Evolutionary conservation across 2,113 vertebrate genomes (phyloP).

Genomic region (Hydrolagus affinis): DNA sequence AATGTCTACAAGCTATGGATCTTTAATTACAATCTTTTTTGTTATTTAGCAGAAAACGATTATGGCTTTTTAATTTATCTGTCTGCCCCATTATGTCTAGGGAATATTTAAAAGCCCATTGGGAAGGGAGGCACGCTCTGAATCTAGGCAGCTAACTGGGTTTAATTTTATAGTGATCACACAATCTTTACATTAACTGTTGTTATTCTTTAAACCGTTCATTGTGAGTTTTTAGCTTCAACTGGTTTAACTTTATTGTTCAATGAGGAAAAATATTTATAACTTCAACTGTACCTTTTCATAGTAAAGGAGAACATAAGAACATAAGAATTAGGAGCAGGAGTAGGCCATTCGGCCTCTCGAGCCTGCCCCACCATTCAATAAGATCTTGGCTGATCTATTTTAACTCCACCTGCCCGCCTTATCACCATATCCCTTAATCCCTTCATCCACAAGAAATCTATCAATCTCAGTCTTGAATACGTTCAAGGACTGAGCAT

Average conservation of each 20-base stretch:
- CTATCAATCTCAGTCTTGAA: no score
- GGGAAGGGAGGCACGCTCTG: not conserved
- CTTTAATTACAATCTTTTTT: slow-evolving; percentile 18
- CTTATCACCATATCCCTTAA: no score
- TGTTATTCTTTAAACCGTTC: not conserved
- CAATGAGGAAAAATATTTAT: not conserved
- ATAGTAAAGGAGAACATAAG: not conserved
- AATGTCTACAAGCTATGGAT: not conserved
- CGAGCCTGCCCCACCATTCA: no score
- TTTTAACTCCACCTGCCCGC: no score
- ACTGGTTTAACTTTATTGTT: not conserved
- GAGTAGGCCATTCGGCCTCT: no score
- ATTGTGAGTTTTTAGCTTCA: not conserved
- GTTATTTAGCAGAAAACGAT: slow-evolving; percentile 11
- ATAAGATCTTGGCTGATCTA: no score
- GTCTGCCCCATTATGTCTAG: slow-evolving; percentile 1
- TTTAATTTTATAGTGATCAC: not conserved
- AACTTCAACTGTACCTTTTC: not conserved
- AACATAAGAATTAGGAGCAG: no score
- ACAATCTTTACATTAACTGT: not conserved
- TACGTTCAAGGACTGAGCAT: no score
- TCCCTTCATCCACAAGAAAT: no score
- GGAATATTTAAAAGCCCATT: not conserved
- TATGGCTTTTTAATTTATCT: slow-evolving; percentile 23
- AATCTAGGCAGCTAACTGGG: not conserved